Base-by-base conservation (phyloP, 2,888 invertebrate species). In the Dynastes hyllus region DNA sequence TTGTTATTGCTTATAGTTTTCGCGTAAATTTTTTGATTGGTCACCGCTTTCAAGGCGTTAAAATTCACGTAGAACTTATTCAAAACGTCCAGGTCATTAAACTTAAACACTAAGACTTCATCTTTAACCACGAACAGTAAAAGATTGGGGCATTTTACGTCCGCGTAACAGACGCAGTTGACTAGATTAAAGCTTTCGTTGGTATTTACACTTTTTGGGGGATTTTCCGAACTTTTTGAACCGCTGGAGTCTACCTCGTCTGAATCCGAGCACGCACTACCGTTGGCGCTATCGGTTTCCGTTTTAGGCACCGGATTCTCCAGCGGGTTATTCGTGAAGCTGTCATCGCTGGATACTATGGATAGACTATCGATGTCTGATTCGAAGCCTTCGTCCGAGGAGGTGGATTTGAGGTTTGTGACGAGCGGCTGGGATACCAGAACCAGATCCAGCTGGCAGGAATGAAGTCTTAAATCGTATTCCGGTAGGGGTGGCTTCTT, bases 341-440 rank as follows among this genome's bases (percentile, higher is more conserved):
- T 87, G 78, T 89, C 89, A 81, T 89, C 89, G 78, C 87, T 87
- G 3, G 89, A 89, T 0, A 89, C 85, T 61, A 89, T 83, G 2
- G 89, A 89, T 13, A 89, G 82, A 73, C 85, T 89, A 81, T 90
- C 90, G 55, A 89, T 87, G 80, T 89, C 90, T 5, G 90, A 90
- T 84, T 90, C 90, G 85, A 90, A 90, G n/a, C 90, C 90, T 83
- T 90, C 90, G 81, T 90, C 90, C 2, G 81, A 6, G 2, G 69
- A 55, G 40, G 55, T 22, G 9, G 77, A 51, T 73, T 70, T 80
- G 32, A 66, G n/a, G 40, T 40, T 66, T 3, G 66, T 16, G 66
- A 13, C 66, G 11, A 16, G 67, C 13, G 80, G 80, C n/a, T 79
- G 77, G 2, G 84, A 78, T 2, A 78, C 53, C 32, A 84, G 81